Conservation (phyloP, 2,113 vertebrate genomes). For the Tachysurus vachellii region DNA sequence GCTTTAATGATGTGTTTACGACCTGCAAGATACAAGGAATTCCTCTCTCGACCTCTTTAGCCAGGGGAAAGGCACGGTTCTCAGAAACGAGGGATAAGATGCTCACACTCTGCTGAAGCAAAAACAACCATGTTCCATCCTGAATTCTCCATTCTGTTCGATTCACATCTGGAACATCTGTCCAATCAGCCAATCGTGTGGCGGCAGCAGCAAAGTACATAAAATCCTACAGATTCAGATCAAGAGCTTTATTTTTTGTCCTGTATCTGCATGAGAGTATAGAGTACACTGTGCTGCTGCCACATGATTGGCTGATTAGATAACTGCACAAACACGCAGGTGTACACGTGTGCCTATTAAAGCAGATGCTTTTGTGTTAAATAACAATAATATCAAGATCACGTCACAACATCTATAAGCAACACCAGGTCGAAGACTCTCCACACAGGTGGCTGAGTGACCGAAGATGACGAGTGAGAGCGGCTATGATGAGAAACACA, state of each 20-base stretch:
- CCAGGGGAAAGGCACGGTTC: slow-evolving; percentile 30
- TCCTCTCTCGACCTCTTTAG: slow-evolving; percentile 15
- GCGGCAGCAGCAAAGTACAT: no score
- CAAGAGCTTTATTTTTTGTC: no score
- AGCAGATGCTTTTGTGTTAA: not conserved
- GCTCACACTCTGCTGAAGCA: not conserved
- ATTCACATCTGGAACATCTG: not conserved
- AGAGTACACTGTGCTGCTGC: no score
- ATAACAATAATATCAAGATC: not conserved
- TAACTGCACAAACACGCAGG: no score
- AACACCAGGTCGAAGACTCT: not conserved
- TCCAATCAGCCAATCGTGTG: no score
- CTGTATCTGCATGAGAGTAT: no score
- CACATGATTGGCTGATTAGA: no score
- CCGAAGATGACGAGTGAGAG: not conserved
- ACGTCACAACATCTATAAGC: not conserved
- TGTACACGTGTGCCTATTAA: no score
- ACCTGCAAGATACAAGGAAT: not conserved
- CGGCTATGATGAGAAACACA: slow-evolving; percentile 3
- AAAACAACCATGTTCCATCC: not conserved
- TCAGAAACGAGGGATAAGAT: slow-evolving; percentile 16
- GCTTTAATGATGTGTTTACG: slow-evolving; percentile 23
- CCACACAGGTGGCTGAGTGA: not conserved
- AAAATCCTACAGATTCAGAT: no score
- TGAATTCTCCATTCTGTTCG: not conserved